These are phyloP conservation scores for Apamea crenata DNA, from an alignment of 2,888 invertebrate species.

Conservation along the genomic window DNA sequence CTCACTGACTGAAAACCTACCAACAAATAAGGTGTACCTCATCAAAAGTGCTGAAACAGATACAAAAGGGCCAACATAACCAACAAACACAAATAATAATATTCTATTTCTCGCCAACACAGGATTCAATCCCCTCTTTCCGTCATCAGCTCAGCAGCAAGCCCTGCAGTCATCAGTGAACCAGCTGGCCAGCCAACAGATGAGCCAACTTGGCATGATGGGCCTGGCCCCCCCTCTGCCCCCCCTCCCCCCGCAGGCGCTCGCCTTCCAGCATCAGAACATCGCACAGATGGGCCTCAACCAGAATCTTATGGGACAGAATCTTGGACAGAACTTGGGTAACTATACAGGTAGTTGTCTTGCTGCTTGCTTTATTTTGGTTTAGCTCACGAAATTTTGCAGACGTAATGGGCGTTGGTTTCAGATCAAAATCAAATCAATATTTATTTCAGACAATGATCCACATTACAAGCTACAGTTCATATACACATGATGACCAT, in stretches of 20 bases:
- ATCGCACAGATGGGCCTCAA: constrained; percentile 81
- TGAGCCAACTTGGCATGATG: constrained; percentile 80
- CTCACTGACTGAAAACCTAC: not conserved
- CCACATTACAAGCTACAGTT: no score
- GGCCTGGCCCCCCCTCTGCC: constrained; percentile 75
- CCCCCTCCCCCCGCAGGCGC: constrained; percentile 56
- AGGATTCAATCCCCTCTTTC: constrained; percentile 66
- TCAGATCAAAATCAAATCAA: not conserved
- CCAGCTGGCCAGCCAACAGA: constrained; percentile 76
- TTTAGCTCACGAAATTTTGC: not conserved
- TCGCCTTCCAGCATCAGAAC: constrained; percentile 74
- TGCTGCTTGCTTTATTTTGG: not conserved
- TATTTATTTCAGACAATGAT: not conserved
- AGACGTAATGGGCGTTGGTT: not conserved
- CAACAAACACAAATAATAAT: constrained; percentile 38
- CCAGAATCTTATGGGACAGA: constrained; percentile 85
- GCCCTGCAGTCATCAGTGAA: constrained; percentile 79
- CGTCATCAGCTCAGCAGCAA: constrained; percentile 82
- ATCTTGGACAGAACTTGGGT: constrained; percentile 84
- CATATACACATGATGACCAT: no score
- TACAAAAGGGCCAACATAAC: constrained; percentile 39
- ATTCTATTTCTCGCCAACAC: constrained; percentile 50
- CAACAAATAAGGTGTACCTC: not conserved
- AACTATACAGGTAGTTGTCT: constrained; percentile 45
- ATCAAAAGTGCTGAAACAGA: constrained; percentile 49